Evolutionary conservation across 2,888 invertebrate genomes (phyloP).

Genomic region (Erynnis tages): DNA sequence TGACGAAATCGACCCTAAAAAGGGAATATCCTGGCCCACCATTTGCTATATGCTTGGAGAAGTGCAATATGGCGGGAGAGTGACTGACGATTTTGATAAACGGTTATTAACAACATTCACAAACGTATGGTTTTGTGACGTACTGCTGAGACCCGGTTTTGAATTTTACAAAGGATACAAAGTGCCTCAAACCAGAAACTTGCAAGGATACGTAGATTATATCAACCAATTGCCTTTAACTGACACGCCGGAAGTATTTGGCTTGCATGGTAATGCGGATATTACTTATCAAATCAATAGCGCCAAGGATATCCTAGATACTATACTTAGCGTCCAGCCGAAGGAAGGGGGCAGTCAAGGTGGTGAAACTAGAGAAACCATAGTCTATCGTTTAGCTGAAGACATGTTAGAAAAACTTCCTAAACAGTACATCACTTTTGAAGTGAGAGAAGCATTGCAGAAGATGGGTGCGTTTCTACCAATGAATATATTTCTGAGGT

Average conservation of each 20-base stretch:
- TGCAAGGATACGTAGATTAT: constrained; percentile 90
- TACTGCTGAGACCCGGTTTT: constrained; percentile 91
- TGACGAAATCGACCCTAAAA: constrained; percentile 98
- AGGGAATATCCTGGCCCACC: constrained; percentile 98
- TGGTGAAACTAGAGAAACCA: constrained; percentile 95
- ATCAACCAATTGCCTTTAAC: constrained; percentile 91
- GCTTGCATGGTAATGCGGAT: constrained; percentile 97
- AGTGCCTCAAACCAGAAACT: constrained; percentile 91
- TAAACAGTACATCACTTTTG: constrained; percentile 92
- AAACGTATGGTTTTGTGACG: constrained; percentile 97
- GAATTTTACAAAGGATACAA: constrained; percentile 97
- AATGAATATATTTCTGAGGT: constrained; percentile 96
- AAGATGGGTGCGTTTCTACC: constrained; percentile 96
- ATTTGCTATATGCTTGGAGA: constrained; percentile 99
- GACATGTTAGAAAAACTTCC: constrained; percentile 93
- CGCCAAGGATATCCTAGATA: constrained; percentile 95
- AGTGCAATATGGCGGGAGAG: constrained; percentile 93
- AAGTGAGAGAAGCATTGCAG: constrained; percentile 93
- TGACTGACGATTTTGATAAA: constrained; percentile 98
- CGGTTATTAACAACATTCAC: constrained; percentile 95
- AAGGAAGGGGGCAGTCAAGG: constrained; percentile 96
- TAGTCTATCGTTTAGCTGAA: constrained; percentile 94
- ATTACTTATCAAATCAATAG: constrained; percentile 99
- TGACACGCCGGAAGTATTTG: constrained; percentile 97
- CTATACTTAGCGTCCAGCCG: constrained; percentile 97